Evolutionary conservation across 2,113 vertebrate species (phyloP), one percentile per base, ranked within the genome.

Genomic region (Columbina picui): DNA sequence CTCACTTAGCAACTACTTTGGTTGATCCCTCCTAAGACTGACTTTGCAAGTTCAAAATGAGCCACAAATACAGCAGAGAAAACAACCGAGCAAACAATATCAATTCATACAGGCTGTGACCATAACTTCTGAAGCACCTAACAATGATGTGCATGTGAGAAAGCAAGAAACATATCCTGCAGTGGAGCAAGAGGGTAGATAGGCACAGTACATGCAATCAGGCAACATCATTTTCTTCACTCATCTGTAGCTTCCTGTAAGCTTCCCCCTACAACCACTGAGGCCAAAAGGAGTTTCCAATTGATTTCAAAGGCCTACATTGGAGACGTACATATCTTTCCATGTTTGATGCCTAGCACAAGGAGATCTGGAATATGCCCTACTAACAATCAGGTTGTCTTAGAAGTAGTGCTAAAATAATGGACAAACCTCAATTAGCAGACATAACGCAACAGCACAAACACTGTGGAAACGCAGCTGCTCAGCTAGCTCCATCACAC

Each of bases 391-490:
- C n/a, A 60, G 26, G 23, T 36, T 59, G 12, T 55, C 26, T 49
- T 43, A 29, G n/a, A 87, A 79, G 34, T 41, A 49, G 53, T n/a
- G 34, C 10, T 61, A 73, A 78, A 73, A 41, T n/a, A 89, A 79
- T 1, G 7, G 19, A 17, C 26, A 60, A 79, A 9, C 21, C 20
- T 63, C 32, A 34, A 22, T 63, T 32, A 85, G n/a, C 61, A 85
- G 29, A 17, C n/a, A 57, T 7, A 10, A 52, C 69, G 49, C 41
- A 79, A 43, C 8, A 85, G 47, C 27, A 70, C 23, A 80, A 80
- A 13, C 12, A 13, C 7, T 8, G 4, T 49, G 17, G 17, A 49
- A 84, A 74, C 30, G 41, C 18, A 70, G 14, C 17, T 0, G 0
- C 29, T 65, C 13, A 56, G 14, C 29, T 20, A 63, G 29, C 55